phyloP scores from a whole-genome alignment of 2,797 vertebrate species.

The Pogoniulus pusillus region DNA sequence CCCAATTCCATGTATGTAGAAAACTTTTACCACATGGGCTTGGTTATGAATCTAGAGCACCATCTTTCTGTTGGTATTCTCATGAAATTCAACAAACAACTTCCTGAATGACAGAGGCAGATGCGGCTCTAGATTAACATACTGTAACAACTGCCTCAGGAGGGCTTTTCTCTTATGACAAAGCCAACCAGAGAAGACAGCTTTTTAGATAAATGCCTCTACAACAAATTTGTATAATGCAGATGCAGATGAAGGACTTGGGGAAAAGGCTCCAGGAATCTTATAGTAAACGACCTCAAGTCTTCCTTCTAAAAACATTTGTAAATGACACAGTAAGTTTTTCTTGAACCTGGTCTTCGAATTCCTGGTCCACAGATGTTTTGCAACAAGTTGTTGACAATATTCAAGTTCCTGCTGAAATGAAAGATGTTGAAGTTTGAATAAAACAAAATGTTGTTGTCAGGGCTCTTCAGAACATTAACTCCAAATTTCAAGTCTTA shows the following conservation, averaged over 20 bases:
- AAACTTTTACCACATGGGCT: background rate
- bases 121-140: background rate
- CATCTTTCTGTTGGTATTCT: background rate
- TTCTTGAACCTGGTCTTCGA: conserved; percentile 16
- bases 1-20: background rate
- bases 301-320: background rate
- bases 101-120: background rate
- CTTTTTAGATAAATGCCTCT: background rate
- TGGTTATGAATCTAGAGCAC: background rate
- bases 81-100: background rate
- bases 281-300: background rate
- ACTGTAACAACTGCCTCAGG: background rate
- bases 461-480: background rate
- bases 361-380: conserved; percentile 32
- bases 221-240: background rate
- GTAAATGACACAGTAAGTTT: background rate
- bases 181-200: background rate
- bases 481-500: background rate
- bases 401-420: conserved; percentile 13
- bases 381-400: conserved; percentile 53
- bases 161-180: background rate
- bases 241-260: background rate
- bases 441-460: background rate
- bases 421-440: background rate
- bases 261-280: background rate